Base-by-base conservation (phyloP, 2,888 invertebrate genomes). In the Clepsis dumicolana region DNA sequence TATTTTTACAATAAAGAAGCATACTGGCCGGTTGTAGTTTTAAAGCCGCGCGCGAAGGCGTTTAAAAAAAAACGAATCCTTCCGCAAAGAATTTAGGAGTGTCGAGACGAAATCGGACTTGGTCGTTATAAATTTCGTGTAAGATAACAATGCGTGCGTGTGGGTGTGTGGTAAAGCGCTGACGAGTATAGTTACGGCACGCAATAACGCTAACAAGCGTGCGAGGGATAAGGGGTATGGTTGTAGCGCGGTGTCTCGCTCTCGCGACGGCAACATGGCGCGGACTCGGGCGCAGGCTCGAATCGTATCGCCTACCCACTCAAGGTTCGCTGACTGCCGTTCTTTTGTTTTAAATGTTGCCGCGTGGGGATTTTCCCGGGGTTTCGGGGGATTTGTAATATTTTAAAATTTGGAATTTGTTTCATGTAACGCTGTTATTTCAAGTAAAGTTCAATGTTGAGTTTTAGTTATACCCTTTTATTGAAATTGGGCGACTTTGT, bases 261-360 rank as follows among this genome's bases (percentile, higher is more conserved):
- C 79, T 74, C 70, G 80, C 84, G 85, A 81, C 86, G 87, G 88
- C 91, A 93, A 91, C 89, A 93, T 93, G 93, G 93, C 93, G 89
- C 84, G 86, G 90, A 91, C 92, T 92, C 93, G 94, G 94, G 95
- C 95, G 95, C 95, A 95, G 94, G 91, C 95, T 95, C 95, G 94
- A 91, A 91, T 91, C 92, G 91, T 92, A 93, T 94, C 92, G 94
- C 92, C 94, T 92, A 91, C 94, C 94, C 94, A 95, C 95, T 95
- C 94, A 94, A 94, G 94, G 94, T 94, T 94, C 94, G 94, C 94
- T 94, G 94, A 94, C 94, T 94, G 94, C 91, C 93, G 92, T 93
- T 93, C 94, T 94, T 94, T 94, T 94, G 93, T 94, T 93, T 90
- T 89, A 88, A 91, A 91, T 92, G 92, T 92, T 93, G 90, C 93